Base-by-base conservation (phyloP, 2,797 vertebrate species). In the Glyptemys insculpta region DNA sequence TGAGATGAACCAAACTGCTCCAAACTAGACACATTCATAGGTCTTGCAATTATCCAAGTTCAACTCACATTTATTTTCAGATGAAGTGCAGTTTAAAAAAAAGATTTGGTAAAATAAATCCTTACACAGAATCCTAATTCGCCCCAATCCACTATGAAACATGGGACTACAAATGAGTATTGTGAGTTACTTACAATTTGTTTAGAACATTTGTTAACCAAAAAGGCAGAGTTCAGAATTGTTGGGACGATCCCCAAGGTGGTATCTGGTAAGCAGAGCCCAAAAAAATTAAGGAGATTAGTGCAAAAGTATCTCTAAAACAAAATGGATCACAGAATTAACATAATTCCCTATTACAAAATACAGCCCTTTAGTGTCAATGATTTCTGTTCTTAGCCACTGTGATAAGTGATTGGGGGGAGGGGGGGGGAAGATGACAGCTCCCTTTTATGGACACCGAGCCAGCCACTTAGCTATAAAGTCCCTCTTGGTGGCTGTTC, bases 81-180 rank as follows among this genome's bases (percentile, higher is more conserved):
- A 62, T 21, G 11, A 85, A 65, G 52, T 72, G 62, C 23, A 79
- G 49, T 87, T 83, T 57, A 80, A 41, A 83, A 50, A 93, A 59
- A 2, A 2, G 88, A 37, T 86, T 65, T 37, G 29, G 3, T 72
- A 41, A 72, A 41, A 41, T 23, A 41, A 72, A 41, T 37, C 19
- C 19, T 41, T 72, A 41, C n/a, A 72, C n/a, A 72, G n/a, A 21
- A 41, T 72, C 19, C 8, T 72, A 72, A 72, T 72, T 72, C 41
- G 10, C 19, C 65, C 37, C n/a, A 72, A 41, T 72, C 65, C 21
- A 41, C 65, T 41, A 41, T 41, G n/a, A 72, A 72, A 41, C 19
- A 41, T 12, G 19, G 21, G n/a, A 72, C 23, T 72, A 72, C 65
- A 41, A 68, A 12, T 72, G n/a, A 72, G 21, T 23, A 72, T 72